These are phyloP conservation scores for Orthosia gothica DNA, from an alignment of 2,888 invertebrate genomes.

Conservation along the genomic window DNA sequence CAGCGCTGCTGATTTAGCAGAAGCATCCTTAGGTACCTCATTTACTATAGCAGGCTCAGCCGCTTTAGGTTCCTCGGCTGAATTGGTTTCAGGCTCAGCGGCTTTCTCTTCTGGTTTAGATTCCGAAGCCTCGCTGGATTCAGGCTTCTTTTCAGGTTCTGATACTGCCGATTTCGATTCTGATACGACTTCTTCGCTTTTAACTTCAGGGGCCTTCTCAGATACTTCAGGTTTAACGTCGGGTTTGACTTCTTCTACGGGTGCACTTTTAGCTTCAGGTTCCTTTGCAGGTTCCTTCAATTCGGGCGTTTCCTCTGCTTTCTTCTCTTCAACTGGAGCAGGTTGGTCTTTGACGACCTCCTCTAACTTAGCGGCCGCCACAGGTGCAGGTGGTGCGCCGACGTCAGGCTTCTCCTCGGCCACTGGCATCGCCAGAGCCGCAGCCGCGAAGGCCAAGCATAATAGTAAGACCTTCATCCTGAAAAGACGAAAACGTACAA, in stretches of 20 bases:
- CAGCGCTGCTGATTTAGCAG: constrained; percentile 75
- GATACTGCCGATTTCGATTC: constrained; percentile 64
- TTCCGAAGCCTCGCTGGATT: constrained; percentile 72
- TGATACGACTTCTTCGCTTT: constrained; percentile 49
- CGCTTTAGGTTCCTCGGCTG: constrained; percentile 67
- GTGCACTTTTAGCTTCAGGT: constrained; percentile 73
- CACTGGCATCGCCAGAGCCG: constrained; percentile 92
- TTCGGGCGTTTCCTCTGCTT: constrained; percentile 72
- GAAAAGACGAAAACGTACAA: constrained; percentile 81
- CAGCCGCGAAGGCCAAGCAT: constrained; percentile 91
- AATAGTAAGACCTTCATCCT: constrained; percentile 93
- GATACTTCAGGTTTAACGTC: constrained; percentile 50
- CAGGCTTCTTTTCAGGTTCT: constrained; percentile 73
- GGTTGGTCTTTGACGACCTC: constrained; percentile 57
- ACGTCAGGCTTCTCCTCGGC: constrained; percentile 86
- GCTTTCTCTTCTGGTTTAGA: constrained; percentile 72
- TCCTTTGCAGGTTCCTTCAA: constrained; percentile 71
- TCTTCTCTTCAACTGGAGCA: constrained; percentile 72
- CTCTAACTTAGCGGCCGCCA: constrained; percentile 32
- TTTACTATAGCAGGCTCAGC: constrained; percentile 78
- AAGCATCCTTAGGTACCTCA: constrained; percentile 75
- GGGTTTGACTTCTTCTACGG: constrained; percentile 66
- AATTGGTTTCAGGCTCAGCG: constrained; percentile 69
- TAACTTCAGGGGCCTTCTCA: constrained; percentile 38
- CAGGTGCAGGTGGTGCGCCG: constrained; percentile 70